phyloP scores from a whole-genome alignment of 2,113 vertebrate species.

The Ochotona curzoniae region DNA sequence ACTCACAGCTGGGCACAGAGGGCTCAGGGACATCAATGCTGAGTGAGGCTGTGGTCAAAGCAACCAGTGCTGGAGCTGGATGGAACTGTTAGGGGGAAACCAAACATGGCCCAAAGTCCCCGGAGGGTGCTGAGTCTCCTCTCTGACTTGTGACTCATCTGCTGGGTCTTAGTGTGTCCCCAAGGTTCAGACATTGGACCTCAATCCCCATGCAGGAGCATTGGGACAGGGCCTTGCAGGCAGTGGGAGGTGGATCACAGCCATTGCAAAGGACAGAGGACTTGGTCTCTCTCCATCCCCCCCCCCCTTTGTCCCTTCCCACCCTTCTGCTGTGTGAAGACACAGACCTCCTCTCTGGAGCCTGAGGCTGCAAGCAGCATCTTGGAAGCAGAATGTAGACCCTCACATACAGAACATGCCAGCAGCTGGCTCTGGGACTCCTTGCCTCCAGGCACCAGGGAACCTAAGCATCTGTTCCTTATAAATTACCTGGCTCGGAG shows the following conservation, averaged over 20 bases:
- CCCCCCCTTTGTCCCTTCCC: too few species aligned
- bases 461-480: not conserved
- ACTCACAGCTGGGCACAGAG: not conserved
- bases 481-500: not conserved
- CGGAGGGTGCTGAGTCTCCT: not conserved
- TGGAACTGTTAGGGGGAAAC: too few species aligned
- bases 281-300: not conserved
- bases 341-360: not conserved
- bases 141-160: fast-evolving
- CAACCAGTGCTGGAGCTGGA: not conserved
- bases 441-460: not conserved
- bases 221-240: not conserved
- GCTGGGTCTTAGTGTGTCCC: not conserved
- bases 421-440: not conserved
- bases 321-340: not conserved
- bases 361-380: not conserved
- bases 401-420: not conserved
- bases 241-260: not conserved
- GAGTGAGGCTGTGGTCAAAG: not conserved
- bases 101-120: not conserved
- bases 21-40: not conserved
- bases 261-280: not conserved
- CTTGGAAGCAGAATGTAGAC: not conserved
- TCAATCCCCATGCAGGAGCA: not conserved
- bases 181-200: fast-evolving